phyloP scores from a whole-genome alignment of 1,140 invertebrate genomes.

The Cardiocondyla obscurior region DNA sequence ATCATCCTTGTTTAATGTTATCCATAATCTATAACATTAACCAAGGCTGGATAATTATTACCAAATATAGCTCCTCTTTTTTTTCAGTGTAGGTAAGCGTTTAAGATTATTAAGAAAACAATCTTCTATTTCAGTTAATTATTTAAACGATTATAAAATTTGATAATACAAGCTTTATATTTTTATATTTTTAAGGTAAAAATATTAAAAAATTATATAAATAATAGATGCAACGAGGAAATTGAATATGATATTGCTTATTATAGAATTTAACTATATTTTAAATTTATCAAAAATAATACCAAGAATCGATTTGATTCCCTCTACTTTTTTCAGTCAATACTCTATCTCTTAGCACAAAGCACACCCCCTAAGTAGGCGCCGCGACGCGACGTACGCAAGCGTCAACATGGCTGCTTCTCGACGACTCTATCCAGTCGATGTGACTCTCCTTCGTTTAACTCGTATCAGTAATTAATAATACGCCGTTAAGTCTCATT shows the following conservation, averaged over 20 bases:
- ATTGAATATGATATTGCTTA: neutral
- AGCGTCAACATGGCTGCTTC: slow-evolving; percentile 81
- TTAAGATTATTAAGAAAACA: neutral
- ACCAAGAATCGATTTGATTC: slow-evolving; percentile 27
- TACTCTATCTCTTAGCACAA: slow-evolving; percentile 70
- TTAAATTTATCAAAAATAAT: neutral
- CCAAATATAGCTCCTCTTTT: too few relatives aligned
- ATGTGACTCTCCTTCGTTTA: slow-evolving; percentile 72
- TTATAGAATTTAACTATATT: neutral
- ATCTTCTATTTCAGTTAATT: neutral
- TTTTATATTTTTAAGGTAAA: neutral
- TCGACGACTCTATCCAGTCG: slow-evolving; percentile 71
- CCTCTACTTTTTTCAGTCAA: slow-evolving; percentile 51
- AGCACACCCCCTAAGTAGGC: slow-evolving; percentile 72
- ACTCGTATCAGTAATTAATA: slow-evolving; percentile 77
- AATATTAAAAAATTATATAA: neutral
- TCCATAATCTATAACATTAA: too few relatives aligned
- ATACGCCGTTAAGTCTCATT: slow-evolving; percentile 71
- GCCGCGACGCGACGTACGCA: slow-evolving; percentile 73
- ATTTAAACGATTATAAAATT: slow-evolving; percentile 11
- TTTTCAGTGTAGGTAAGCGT: neutral
- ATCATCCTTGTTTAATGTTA: too few relatives aligned
- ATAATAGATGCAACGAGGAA: neutral
- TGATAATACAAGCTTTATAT: neutral
- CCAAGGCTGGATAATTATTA: too few relatives aligned